phyloP scores from a whole-genome alignment of 2,113 vertebrate species.

The Corythoichthys intestinalis region DNA sequence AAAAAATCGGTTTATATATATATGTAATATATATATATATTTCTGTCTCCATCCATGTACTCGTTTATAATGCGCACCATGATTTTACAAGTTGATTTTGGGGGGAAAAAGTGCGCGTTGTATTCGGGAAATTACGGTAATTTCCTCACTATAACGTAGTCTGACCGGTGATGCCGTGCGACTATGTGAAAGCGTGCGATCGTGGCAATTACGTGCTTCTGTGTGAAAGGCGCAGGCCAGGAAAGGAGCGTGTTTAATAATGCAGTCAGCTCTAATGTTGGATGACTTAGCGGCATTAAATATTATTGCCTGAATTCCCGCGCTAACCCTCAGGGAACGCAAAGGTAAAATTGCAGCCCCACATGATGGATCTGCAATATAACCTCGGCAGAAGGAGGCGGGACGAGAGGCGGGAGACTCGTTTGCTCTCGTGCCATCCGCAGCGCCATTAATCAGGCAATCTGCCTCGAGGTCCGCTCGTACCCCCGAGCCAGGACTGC shows the following conservation, averaged over 20 bases:
- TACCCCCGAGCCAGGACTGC: constrained; percentile 1
- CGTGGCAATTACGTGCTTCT: not conserved
- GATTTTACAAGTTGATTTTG: no score
- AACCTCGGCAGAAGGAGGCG: constrained; percentile 5
- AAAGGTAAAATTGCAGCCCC: not conserved
- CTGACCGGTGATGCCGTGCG: not conserved
- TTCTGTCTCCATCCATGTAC: no score
- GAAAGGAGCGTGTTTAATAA: constrained; percentile 1
- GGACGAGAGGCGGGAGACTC: constrained; percentile 2
- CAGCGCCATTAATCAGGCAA: constrained; percentile 5
- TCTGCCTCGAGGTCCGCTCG: constrained; percentile 15
- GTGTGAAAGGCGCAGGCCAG: not conserved
- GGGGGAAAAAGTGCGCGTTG: no score
- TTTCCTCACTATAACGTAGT: not conserved
- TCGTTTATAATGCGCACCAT: no score
- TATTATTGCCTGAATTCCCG: not conserved
- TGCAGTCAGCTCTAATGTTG: not conserved
- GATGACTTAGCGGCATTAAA: constrained; percentile 1
- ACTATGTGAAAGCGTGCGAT: not conserved
- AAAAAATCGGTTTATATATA: no score
- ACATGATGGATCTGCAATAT: constrained; percentile 1
- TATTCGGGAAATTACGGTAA: not conserved
- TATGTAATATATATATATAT: no score
- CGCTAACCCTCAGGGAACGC: not conserved
- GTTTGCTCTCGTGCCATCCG: not conserved